Evolutionary conservation across 1,140 invertebrate species (phyloP).

Genomic region (Cephus cinctus): DNA sequence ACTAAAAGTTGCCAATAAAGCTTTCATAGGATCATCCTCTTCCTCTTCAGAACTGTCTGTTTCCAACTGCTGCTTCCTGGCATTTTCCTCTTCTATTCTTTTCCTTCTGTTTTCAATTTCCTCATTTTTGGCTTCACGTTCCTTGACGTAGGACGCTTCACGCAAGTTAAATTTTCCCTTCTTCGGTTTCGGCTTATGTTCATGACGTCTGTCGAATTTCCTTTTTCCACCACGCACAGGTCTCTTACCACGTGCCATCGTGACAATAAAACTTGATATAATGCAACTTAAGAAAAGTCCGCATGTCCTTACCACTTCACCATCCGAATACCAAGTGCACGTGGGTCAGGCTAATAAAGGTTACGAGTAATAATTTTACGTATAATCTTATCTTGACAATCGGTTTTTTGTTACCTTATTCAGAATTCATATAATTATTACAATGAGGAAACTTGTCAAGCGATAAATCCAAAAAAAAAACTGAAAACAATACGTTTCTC

Average conservation of each 20-base stretch:
- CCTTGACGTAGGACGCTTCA: conserved; percentile 43
- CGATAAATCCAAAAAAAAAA: too few relatives aligned
- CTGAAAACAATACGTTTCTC: too few relatives aligned
- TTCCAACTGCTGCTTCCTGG: conserved; percentile 22
- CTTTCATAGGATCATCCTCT: conserved; percentile 56
- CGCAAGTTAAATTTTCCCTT: conserved; percentile 46
- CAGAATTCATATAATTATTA: too few relatives aligned
- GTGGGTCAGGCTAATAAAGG: too few relatives aligned
- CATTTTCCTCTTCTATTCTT: conserved; percentile 35
- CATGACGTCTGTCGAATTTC: conserved; percentile 22
- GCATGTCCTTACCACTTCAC: neutral
- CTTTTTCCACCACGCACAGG: conserved; percentile 25
- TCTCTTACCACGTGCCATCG: conserved; percentile 32
- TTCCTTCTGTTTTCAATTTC: conserved; percentile 46
- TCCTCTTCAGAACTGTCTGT: conserved; percentile 43
- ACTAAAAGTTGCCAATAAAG: conserved; percentile 60
- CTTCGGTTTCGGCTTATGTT: conserved; percentile 24
- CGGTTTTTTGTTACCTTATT: too few relatives aligned
- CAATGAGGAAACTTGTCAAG: too few relatives aligned
- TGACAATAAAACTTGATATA: neutral
- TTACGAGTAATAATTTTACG: too few relatives aligned
- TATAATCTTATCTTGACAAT: too few relatives aligned
- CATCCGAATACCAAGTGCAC: too few relatives aligned
- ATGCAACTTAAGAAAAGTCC: neutral
- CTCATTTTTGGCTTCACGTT: conserved; percentile 42